phyloP scores from a whole-genome alignment of 37 sponge, comb jelly and placozoan species.

The Corticium candelabrum region DNA sequence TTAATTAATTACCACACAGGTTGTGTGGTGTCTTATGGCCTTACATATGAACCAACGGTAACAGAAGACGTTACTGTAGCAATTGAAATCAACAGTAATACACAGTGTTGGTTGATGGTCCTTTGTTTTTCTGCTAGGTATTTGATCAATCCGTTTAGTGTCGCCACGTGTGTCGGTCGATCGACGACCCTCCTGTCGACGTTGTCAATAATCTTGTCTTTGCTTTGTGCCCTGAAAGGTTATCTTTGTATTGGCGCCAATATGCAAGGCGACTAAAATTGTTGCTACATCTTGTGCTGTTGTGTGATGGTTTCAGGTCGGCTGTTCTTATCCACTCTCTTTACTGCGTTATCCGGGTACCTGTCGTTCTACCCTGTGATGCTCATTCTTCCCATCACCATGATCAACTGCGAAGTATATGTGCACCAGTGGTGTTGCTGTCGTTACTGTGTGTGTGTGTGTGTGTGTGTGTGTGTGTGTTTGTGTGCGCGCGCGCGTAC shows the following conservation, averaged over 20 bases:
- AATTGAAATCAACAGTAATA: too few species aligned
- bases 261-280: too few species aligned
- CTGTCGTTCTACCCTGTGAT: slow-evolving; percentile 79
- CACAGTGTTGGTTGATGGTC: too few species aligned
- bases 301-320: too few species aligned
- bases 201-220: slow-evolving; percentile 26
- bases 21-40: too few species aligned
- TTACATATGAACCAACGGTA: too few species aligned
- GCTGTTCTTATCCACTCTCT: slow-evolving; percentile 41
- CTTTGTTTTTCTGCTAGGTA: slow-evolving; percentile 58
- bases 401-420: slow-evolving; percentile 50
- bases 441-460: too few species aligned
- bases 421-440: not conserved
- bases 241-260: not conserved
- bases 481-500: too few species aligned
- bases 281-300: too few species aligned
- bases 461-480: too few species aligned
- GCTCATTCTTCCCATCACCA: slow-evolving; percentile 61
- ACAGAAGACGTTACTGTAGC: too few species aligned
- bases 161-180: slow-evolving; percentile 53
- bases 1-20: too few species aligned
- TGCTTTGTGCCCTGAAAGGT: slow-evolving; percentile 59
- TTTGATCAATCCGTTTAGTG: slow-evolving; percentile 66
- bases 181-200: slow-evolving; percentile 45
- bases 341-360: slow-evolving; percentile 56